Conservation (phyloP, 2,888 invertebrate genomes). For the Philopedon plagiatum region DNA sequence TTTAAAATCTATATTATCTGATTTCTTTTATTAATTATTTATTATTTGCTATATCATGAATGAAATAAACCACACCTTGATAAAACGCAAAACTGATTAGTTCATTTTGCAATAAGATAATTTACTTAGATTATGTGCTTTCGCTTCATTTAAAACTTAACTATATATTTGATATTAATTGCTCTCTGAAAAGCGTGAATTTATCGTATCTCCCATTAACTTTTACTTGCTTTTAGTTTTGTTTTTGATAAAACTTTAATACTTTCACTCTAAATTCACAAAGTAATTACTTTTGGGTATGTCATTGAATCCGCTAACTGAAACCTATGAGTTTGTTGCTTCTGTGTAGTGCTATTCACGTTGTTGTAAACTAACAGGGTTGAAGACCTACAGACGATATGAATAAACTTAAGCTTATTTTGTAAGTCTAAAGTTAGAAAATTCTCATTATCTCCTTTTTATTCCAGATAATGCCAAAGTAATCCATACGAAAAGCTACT, state of each 20-base stretch:
- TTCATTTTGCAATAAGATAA: neutral
- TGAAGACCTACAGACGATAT: no score
- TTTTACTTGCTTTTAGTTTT: neutral
- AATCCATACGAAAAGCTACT: neutral
- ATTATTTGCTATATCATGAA: neutral
- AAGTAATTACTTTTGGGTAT: neutral
- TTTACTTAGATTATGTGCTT: neutral
- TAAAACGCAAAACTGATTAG: neutral
- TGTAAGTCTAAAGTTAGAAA: no score
- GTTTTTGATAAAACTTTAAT: neutral
- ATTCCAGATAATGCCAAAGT: constrained; percentile 46
- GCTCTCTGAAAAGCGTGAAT: neutral
- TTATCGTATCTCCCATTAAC: neutral
- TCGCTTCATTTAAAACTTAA: neutral
- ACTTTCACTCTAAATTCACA: neutral
- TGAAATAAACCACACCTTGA: neutral
- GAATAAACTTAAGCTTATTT: no score
- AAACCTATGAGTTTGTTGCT: no score
- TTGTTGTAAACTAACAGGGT: no score
- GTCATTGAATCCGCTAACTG: neutral
- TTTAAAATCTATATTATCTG: no score
- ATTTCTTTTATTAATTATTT: neutral
- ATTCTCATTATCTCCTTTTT: constrained; percentile 10
- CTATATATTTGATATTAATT: neutral
- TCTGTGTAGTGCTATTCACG: no score